Percentiles rank a stretch among this genome's conserved stretches.
Conservation (phyloP, 2,888 invertebrate genomes). For the Caenorhabditis drosophilae region DNA sequence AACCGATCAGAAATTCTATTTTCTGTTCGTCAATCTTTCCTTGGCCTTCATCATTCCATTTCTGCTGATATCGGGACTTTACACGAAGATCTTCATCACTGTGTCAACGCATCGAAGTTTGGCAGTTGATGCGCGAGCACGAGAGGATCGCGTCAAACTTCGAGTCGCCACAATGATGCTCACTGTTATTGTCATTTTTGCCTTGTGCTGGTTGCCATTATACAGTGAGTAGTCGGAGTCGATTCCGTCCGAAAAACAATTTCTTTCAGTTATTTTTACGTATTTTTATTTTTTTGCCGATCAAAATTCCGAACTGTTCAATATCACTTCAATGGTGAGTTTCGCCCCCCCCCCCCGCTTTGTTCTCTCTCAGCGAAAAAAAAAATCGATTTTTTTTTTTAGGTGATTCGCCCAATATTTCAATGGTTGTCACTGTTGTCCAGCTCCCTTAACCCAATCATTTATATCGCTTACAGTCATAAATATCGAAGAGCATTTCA, state of each 20-base stretch:
- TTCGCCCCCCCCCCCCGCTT: background rate
- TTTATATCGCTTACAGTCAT: constrained; percentile 67
- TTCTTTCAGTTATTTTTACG: constrained; percentile 57
- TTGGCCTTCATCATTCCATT: constrained; percentile 67
- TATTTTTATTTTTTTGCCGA: constrained; percentile 64
- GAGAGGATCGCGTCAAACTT: constrained; percentile 67
- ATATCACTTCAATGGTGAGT: constrained; percentile 41
- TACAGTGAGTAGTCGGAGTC: constrained; percentile 51
- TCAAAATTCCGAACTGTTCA: constrained; percentile 47
- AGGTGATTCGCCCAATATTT: constrained; percentile 63
- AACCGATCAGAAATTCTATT: constrained; percentile 55
- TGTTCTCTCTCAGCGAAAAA: background rate
- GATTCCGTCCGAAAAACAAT: background rate
- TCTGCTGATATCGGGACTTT: constrained; percentile 60
- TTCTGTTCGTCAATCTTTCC: constrained; percentile 62
- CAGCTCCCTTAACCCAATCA: constrained; percentile 65
- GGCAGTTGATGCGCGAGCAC: constrained; percentile 66
- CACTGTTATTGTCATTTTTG: constrained; percentile 67
- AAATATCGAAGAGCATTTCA: constrained; percentile 67
- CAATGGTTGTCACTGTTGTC: constrained; percentile 68
- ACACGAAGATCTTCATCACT: constrained; percentile 64
- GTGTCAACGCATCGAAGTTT: constrained; percentile 63
- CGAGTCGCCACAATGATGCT: constrained; percentile 69
- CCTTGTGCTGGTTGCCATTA: constrained; percentile 66
- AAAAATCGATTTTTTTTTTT: constrained; percentile 19